These are phyloP conservation scores for Riparia riparia DNA, from an alignment of 2,113 vertebrate species.

Conservation along the genomic window DNA sequence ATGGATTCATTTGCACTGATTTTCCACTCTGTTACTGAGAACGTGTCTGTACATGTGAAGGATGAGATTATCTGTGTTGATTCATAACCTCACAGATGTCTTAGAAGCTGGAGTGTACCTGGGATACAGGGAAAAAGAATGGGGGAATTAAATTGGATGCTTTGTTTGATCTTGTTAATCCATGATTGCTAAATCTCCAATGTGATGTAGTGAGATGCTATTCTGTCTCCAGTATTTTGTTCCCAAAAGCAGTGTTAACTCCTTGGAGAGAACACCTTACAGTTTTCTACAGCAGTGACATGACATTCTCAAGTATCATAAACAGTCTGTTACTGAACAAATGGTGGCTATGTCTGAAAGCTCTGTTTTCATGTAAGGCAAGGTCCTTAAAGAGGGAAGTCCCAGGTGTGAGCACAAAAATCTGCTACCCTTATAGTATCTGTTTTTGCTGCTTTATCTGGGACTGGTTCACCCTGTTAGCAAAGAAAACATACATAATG, in stretches of 20 bases:
- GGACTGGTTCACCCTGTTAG: background rate
- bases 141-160: constrained; percentile 65
- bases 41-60: constrained; percentile 87
- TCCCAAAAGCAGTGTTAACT: background rate
- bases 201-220: background rate
- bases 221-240: background rate
- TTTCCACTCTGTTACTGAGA: constrained; percentile 72
- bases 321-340: constrained; percentile 8
- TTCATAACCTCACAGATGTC: constrained; percentile 70
- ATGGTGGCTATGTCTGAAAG: background rate
- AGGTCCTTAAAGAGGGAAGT: background rate
- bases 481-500: background rate
- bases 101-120: constrained; percentile 55
- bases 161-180: background rate
- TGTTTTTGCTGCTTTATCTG: background rate
- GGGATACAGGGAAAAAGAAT: constrained; percentile 69
- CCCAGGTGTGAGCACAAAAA: background rate
- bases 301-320: background rate
- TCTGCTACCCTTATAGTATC: background rate
- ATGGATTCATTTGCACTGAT: constrained; percentile 87
- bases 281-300: background rate
- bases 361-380: background rate
- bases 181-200: background rate
- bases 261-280: constrained; percentile 17
- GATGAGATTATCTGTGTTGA: constrained; percentile 79